These are phyloP conservation scores for Archaeoteleia sp. DNA, from an alignment of 2,888 invertebrate genomes.

Conservation along the genomic window DNA sequence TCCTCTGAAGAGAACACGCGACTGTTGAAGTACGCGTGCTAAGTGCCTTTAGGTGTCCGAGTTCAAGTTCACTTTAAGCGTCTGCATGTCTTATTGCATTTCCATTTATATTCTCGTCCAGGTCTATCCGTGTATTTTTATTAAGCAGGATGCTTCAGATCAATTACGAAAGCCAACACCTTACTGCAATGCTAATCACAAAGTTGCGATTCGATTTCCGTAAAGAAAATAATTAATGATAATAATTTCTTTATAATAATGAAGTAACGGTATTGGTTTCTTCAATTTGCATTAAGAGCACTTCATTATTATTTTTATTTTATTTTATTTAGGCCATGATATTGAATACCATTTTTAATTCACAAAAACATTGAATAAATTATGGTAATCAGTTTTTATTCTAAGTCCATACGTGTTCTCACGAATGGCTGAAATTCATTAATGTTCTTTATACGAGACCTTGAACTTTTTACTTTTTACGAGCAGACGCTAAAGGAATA, in stretches of 20 bases:
- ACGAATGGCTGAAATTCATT: no score
- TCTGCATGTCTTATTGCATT: slow-evolving; percentile 50
- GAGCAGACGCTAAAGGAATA: neutral
- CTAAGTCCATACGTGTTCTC: no score
- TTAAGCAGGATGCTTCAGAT: slow-evolving; percentile 43
- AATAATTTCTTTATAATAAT: slow-evolving; percentile 4
- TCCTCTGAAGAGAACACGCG: slow-evolving; percentile 46
- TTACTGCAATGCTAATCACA: slow-evolving; percentile 34
- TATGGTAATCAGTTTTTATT: neutral
- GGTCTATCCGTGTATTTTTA: slow-evolving; percentile 46
- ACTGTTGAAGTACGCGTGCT: slow-evolving; percentile 48
- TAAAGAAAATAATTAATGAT: neutral
- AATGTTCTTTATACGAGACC: slow-evolving; percentile 3
- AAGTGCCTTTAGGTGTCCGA: slow-evolving; percentile 52
- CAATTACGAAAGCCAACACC: slow-evolving; percentile 38
- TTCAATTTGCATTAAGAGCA: slow-evolving; percentile 13
- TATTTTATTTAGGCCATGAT: no score
- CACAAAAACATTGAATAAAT: no score
- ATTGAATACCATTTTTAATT: no score
- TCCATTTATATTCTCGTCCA: slow-evolving; percentile 53
- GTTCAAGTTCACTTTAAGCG: slow-evolving; percentile 53
- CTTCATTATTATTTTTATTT: no score
- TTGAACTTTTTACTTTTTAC: neutral
- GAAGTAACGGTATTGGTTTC: neutral
- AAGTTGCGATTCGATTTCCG: neutral